Conservation (phyloP, 2,113 vertebrate species). For the Saccopteryx leptura region DNA sequence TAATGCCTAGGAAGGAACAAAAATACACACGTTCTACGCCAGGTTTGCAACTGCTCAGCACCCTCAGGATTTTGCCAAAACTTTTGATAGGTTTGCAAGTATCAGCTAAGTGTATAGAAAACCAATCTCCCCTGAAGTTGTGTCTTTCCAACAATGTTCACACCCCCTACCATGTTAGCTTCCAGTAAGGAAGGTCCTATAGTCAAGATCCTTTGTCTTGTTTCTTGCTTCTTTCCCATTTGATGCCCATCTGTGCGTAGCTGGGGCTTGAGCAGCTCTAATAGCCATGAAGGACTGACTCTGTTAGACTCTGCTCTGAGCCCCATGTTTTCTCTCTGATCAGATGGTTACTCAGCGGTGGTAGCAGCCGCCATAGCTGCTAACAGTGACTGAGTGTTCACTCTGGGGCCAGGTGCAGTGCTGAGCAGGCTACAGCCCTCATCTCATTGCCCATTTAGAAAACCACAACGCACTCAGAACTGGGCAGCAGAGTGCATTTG, state of each 20-base stretch:
- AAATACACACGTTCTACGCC: background rate
- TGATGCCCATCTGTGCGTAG: background rate
- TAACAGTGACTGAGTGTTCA: background rate
- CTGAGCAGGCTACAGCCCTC: background rate
- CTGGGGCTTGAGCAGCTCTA: background rate
- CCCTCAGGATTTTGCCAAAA: background rate
- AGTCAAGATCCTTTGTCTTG: background rate
- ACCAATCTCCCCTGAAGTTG: background rate
- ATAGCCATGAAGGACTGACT: background rate
- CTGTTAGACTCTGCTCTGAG: background rate
- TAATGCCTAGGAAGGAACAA: background rate
- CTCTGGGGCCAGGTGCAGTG: background rate
- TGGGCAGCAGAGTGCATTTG: background rate
- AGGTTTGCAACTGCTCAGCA: background rate
- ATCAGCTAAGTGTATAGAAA: background rate
- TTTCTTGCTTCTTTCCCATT: background rate
- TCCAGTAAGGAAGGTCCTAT: background rate
- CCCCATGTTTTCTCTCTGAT: background rate
- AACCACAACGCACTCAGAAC: background rate
- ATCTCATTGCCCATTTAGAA: background rate
- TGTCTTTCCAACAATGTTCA: background rate
- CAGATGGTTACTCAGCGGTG: background rate
- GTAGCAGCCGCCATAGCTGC: background rate
- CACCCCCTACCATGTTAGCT: background rate
- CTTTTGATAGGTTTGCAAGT: background rate